These are phyloP conservation scores for Rhizomys pruinosus DNA, from an alignment of 2,113 vertebrate genomes.

Conservation along the genomic window DNA sequence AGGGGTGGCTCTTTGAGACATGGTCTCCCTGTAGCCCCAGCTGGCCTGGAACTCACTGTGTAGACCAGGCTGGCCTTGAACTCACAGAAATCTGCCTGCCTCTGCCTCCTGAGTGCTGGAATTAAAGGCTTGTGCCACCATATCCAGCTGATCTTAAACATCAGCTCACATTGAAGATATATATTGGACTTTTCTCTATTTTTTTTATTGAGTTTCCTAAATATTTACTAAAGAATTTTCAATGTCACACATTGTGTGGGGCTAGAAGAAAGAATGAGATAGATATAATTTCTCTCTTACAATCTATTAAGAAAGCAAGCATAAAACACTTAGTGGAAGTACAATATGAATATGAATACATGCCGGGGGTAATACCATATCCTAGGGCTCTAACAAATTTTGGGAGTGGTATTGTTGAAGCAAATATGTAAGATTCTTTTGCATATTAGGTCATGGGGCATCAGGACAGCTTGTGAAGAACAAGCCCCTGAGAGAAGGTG, in stretches of 20 bases:
- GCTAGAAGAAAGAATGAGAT: neutral
- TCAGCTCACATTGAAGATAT: neutral
- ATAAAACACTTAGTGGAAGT: neutral
- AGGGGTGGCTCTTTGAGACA: too few species aligned
- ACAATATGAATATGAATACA: neutral
- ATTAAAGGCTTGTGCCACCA: too few species aligned
- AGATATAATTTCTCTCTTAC: neutral
- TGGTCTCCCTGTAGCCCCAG: too few species aligned
- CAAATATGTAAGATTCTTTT: neutral
- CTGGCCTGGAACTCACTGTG: too few species aligned
- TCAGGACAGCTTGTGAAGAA: neutral
- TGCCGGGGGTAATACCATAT: neutral
- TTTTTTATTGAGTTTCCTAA: neutral
- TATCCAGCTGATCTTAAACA: conserved; percentile 28
- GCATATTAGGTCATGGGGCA: neutral
- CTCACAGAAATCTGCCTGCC: too few species aligned
- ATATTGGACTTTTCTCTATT: neutral
- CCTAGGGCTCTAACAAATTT: neutral
- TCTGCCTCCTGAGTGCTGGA: too few species aligned
- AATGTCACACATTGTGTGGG: neutral
- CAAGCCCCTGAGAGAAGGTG: neutral
- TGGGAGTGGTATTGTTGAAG: neutral
- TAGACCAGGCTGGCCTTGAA: too few species aligned
- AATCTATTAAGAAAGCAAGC: neutral
- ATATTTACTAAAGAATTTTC: neutral